phyloP scores from a whole-genome alignment of 2,113 vertebrate species.

The Pangasianodon gigas region DNA sequence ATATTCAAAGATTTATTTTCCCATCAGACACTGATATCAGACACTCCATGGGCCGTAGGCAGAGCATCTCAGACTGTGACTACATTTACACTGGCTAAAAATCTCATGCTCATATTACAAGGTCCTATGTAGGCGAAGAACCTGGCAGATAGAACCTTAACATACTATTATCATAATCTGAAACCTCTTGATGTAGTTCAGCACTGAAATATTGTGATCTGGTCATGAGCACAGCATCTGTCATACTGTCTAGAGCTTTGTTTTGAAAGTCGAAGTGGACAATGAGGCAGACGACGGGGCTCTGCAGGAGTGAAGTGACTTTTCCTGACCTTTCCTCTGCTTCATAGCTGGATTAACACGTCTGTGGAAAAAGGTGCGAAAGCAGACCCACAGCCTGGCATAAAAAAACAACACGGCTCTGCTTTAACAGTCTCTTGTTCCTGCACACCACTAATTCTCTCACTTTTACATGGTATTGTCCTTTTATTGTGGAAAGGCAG shows the following conservation, averaged over 20 bases:
- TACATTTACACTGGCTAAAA: neutral
- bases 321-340: slow-evolving; percentile 3
- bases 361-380: neutral
- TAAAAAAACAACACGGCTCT: neutral
- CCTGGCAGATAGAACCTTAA: neutral
- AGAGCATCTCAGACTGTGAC: neutral
- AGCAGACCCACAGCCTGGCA: neutral
- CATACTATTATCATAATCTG: neutral
- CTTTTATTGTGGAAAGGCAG: neutral
- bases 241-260: neutral
- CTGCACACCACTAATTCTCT: no score
- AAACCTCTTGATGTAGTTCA: neutral
- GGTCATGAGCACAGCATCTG: neutral
- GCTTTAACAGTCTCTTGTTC: neutral
- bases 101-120: neutral
- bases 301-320: neutral
- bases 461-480: neutral
- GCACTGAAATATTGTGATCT: neutral
- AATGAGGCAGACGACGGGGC: neutral
- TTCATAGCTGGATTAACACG: neutral
- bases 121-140: neutral
- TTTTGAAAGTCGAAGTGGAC: neutral
- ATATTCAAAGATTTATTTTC: neutral
- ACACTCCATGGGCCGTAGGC: neutral
- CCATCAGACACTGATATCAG: neutral